Evolutionary conservation across 1,140 invertebrate genomes (phyloP), one percentile per base, ranked within the genome.

Genomic region (Aplysia californica): DNA sequence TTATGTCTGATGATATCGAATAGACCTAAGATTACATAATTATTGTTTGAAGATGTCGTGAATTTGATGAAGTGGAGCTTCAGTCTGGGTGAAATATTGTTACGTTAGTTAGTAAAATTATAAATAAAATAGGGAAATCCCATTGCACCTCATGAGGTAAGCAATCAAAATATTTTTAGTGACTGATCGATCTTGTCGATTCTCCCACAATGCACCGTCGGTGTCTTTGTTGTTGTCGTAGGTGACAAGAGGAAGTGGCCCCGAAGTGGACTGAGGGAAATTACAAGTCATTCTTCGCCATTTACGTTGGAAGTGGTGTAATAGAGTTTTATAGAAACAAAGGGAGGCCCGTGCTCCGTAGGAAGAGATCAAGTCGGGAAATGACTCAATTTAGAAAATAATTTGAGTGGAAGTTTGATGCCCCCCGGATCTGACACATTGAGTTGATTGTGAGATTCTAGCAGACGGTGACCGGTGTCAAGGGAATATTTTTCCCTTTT

Each of bases 241-340:
- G 70, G 70, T 61, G 55, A 73, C 70, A 73, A 23, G 50, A 73
- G 56, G 70, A 73, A 73, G 70, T 73, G 26, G 29, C 6, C 55
- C 20, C 26, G 58, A 71, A 71, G 31, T 29, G 36, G 39, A 41
- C 1, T 50, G 31, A 23, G 2, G 58, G 15, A 18, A 36, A 10
- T 66, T 29, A 10, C 10, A 15, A 10, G 29, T 31, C 5, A 35
- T 31, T 10, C 15, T 31, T 23, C 10, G 6, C 33, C 33, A 10
- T 10, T 3, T 33, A n/a, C 33, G 26, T 3, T n/a, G 10, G 36
- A 5, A 21, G 6, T 10, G n/a, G 5, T 39, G 29, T 44, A 4
- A 29, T 6, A 18, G 3, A 23, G 23, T 41, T 39, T 39, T 3
- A 44, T 41, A 26, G 23, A 18, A 26, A 20, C 23, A 69, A 18